A percentile compares a stretch with the other conserved stretches of the same genome.
Conservation (phyloP, 2,113 vertebrate species). For the Stercorarius parasiticus region DNA sequence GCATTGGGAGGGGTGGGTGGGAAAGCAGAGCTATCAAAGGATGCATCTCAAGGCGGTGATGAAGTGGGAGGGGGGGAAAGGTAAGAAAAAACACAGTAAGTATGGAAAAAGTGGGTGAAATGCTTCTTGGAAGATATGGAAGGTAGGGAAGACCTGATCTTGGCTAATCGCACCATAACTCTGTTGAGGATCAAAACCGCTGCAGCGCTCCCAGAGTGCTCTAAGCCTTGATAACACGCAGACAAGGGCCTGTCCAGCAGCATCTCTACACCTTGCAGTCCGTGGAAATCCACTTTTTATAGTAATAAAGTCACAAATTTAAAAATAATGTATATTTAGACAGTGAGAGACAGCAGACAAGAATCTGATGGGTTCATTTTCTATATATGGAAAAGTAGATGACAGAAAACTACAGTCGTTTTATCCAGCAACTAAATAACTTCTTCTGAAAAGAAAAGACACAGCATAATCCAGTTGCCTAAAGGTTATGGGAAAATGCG, state of each 20-base stretch:
- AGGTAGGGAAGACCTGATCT: neutral
- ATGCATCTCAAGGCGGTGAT: neutral
- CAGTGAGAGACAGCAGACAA: neutral
- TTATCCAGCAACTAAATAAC: neutral
- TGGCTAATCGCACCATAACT: neutral
- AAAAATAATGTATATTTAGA: neutral
- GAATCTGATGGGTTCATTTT: neutral
- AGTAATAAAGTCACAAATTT: neutral
- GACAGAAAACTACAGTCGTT: neutral
- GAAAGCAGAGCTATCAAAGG: neutral
- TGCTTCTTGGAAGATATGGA: neutral
- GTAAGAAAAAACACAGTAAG: neutral
- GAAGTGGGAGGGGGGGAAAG: neutral
- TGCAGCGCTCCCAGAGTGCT: neutral
- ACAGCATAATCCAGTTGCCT: neutral
- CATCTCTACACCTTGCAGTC: neutral
- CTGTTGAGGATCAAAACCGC: neutral
- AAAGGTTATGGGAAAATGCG: neutral
- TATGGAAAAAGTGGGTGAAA: neutral
- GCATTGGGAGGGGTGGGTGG: neutral
- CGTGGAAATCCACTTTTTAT: neutral
- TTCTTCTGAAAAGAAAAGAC: neutral
- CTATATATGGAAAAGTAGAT: neutral
- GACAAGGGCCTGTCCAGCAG: neutral
- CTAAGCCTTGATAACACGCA: neutral